A percentile compares a stretch with the other conserved stretches of the same genome.
phyloP scores from a whole-genome alignment of 2,113 vertebrate species.

The Amia ocellicauda region DNA sequence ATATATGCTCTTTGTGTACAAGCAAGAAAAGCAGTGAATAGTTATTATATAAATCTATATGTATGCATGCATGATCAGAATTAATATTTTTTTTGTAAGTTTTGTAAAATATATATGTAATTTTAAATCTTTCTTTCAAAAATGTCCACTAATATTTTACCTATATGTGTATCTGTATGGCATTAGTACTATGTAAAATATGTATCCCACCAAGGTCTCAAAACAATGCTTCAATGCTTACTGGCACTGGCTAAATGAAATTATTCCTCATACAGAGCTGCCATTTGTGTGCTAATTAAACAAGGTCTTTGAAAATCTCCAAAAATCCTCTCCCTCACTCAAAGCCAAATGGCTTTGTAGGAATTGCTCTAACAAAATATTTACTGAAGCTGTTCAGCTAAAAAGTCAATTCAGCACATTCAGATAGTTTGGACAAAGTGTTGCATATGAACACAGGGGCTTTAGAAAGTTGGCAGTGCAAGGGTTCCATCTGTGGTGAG shows the following conservation, averaged over 20 bases:
- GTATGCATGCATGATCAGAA: too few species aligned
- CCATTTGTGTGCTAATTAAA: conserved; percentile 65
- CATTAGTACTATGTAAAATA: too few species aligned
- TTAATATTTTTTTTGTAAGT: too few species aligned
- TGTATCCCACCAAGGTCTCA: background rate
- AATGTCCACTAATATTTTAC: background rate
- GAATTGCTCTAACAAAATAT: conserved; percentile 45
- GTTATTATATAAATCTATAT: conserved; percentile 21
- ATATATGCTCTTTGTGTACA: background rate
- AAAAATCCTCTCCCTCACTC: conserved; percentile 68
- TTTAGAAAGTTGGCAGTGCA: conserved; percentile 12
- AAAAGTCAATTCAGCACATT: conserved; percentile 54
- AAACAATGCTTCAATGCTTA: conserved; percentile 24
- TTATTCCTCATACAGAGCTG: conserved; percentile 58
- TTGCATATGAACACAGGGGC: conserved; percentile 25
- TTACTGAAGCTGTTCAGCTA: conserved; percentile 48
- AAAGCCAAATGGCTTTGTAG: conserved; percentile 43
- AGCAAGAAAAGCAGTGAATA: background rate
- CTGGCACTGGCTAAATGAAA: conserved; percentile 19
- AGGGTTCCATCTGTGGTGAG: conserved; percentile 42
- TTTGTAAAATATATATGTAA: background rate
- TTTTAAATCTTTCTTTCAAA: too few species aligned
- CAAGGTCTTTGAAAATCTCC: conserved; percentile 65
- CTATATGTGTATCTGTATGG: too few species aligned
- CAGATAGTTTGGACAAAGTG: conserved; percentile 41